Percentiles rank a stretch among this genome's conserved stretches.
These are phyloP conservation scores for Calliopum simillimum DNA, from an alignment of 2,888 invertebrate genomes.

Conservation along the genomic window DNA sequence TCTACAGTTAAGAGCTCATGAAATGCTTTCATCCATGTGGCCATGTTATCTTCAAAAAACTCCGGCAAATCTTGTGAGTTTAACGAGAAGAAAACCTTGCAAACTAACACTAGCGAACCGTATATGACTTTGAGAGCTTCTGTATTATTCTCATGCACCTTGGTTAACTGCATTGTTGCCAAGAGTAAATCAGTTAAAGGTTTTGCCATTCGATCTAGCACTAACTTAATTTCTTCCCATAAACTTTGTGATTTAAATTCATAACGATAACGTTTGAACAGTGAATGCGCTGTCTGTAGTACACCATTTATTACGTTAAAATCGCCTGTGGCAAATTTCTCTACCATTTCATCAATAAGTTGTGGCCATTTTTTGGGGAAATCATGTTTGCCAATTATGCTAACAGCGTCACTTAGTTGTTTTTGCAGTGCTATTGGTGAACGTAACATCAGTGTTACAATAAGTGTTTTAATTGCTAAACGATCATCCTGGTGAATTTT, in stretches of 20 bases:
- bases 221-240: conserved; percentile 98
- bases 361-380: conserved; percentile 98
- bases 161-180: conserved; percentile 86
- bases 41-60: conserved; percentile 98
- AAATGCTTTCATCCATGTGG: conserved; percentile 93
- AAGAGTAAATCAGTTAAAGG: conserved; percentile 93
- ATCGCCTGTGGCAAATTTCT: conserved; percentile 90
- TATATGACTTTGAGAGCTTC: conserved; percentile 89
- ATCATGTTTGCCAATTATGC: conserved; percentile 95
- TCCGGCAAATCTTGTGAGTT: conserved; percentile 99
- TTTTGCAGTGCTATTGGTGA: conserved; percentile 92
- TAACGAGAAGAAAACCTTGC: conserved; percentile 96
- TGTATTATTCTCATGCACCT: conserved; percentile 81
- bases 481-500: conserved; percentile 86
- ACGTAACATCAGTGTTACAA: conserved; percentile 92
- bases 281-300: conserved; percentile 93
- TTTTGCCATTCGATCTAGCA: conserved; percentile 91
- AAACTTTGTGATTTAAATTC: conserved; percentile 95
- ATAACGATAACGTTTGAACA: conserved; percentile 95
- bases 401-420: conserved; percentile 95
- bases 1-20: conserved; percentile 83
- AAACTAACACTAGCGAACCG: conserved; percentile 86
- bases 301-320: conserved; percentile 96
- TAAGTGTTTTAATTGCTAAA: conserved; percentile 82
- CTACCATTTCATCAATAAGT: conserved; percentile 92